These are phyloP conservation scores for Acanthaster planci DNA, from an alignment of 35 echinoderm and acorn worm species.

Conservation along the genomic window DNA sequence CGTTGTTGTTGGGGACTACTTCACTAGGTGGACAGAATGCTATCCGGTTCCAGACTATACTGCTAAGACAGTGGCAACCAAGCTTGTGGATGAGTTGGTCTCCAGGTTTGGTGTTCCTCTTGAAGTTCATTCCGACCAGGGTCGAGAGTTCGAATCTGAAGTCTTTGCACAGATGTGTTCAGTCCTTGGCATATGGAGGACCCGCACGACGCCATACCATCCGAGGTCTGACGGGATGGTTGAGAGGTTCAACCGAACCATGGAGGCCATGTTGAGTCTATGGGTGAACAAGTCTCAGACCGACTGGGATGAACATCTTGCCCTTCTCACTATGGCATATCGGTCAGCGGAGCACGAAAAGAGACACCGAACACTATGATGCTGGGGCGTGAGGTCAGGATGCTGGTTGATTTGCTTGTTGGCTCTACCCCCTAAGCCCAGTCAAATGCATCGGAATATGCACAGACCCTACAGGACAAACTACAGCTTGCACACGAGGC, in stretches of 20 bases:
- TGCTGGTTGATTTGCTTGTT: too few relatives aligned
- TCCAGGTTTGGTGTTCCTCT: constrained; percentile 41
- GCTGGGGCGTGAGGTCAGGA: too few relatives aligned
- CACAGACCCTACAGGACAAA: not conserved
- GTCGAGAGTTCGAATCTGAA: constrained; percentile 47
- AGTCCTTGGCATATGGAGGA: constrained; percentile 45
- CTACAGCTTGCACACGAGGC: not conserved
- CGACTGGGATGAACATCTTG: constrained; percentile 39
- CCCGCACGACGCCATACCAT: too few relatives aligned
- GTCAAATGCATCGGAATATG: not conserved
- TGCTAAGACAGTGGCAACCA: constrained; percentile 21
- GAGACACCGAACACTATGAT: too few relatives aligned
- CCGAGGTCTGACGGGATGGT: constrained; percentile 63
- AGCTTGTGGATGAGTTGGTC: constrained; percentile 38
- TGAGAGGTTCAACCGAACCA: constrained; percentile 58
- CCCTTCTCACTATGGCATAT: constrained; percentile 1
- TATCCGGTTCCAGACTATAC: constrained; percentile 37
- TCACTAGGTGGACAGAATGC: too few relatives aligned
- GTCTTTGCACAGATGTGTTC: constrained; percentile 51
- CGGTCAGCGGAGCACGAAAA: constrained; percentile 39
- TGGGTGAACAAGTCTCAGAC: constrained; percentile 27
- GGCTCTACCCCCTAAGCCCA: not conserved
- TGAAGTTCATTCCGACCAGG: constrained; percentile 51
- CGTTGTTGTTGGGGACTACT: constrained; percentile 15
- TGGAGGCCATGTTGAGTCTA: too few relatives aligned